These are phyloP conservation scores for Drosophila tripunctata DNA, from an alignment of 2,888 invertebrate genomes.

Conservation along the genomic window DNA sequence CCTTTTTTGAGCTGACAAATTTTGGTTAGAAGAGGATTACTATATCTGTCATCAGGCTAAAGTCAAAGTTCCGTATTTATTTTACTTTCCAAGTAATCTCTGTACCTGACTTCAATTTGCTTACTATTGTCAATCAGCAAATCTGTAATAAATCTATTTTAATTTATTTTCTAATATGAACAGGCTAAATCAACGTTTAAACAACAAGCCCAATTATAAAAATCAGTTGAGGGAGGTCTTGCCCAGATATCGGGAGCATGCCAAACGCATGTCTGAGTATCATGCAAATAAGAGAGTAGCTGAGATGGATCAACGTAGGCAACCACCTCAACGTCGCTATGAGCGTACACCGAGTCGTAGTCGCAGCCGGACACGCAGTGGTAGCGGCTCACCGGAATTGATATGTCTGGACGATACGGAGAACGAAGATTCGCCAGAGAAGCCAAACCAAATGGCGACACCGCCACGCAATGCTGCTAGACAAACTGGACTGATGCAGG, in stretches of 20 bases:
- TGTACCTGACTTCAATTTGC: background rate
- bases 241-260: background rate
- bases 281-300: background rate
- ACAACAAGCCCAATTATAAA: constrained; percentile 23
- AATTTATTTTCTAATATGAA: background rate
- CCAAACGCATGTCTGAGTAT: background rate
- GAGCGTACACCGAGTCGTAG: constrained; percentile 29
- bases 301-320: background rate
- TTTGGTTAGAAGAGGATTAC: no score
- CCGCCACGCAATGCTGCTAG: background rate
- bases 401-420: constrained; percentile 70
- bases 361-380: background rate
- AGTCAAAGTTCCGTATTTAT: no score
- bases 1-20: no score
- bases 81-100: no score
- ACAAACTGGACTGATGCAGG: background rate
- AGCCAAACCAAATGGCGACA: constrained; percentile 19
- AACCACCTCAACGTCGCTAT: background rate
- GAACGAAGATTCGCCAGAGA: constrained; percentile 68
- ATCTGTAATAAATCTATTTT: background rate
- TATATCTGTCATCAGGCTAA: no score
- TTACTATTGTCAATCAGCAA: background rate
- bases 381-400: constrained; percentile 51
- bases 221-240: constrained; percentile 8
- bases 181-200: constrained; percentile 30